Evolutionary conservation across 2,797 vertebrate genomes (phyloP).

Genomic region (Acipenser transmontanus): DNA sequence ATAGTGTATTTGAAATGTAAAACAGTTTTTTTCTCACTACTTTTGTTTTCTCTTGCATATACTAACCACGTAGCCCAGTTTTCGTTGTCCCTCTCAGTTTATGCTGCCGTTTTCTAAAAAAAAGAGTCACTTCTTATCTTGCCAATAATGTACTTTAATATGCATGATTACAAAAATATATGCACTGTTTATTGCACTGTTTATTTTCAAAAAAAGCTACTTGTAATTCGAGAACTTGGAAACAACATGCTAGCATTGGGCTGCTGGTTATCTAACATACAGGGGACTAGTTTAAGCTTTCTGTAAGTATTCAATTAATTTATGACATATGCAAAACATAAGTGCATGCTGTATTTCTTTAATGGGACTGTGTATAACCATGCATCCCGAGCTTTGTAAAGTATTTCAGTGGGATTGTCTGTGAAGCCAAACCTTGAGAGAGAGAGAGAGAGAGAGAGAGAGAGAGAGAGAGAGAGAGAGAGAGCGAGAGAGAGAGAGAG

Average conservation of each 20-base stretch:
- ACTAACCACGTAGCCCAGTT: neutral
- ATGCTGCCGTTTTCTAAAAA: neutral
- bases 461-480: too few relatives aligned
- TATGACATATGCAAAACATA: too few relatives aligned
- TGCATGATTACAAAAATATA: neutral
- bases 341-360: too few relatives aligned
- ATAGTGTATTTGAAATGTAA: constrained; percentile 10
- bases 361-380: too few relatives aligned
- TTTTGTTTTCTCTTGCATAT: neutral
- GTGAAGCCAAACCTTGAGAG: too few relatives aligned
- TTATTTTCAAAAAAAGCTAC: neutral
- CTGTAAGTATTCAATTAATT: too few relatives aligned
- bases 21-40: neutral
- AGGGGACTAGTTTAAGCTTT: too few relatives aligned
- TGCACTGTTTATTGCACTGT: neutral
- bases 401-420: too few relatives aligned
- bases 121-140: neutral
- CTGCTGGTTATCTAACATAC: too few relatives aligned
- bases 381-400: too few relatives aligned
- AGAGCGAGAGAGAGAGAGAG: too few relatives aligned
- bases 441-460: too few relatives aligned
- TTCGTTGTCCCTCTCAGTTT: neutral
- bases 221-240: neutral
- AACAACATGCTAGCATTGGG: neutral
- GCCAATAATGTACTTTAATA: neutral